Evolutionary conservation across 2,797 vertebrate species (phyloP), one percentile per base, ranked within the genome.

Genomic region (Smutsia temminckii): DNA sequence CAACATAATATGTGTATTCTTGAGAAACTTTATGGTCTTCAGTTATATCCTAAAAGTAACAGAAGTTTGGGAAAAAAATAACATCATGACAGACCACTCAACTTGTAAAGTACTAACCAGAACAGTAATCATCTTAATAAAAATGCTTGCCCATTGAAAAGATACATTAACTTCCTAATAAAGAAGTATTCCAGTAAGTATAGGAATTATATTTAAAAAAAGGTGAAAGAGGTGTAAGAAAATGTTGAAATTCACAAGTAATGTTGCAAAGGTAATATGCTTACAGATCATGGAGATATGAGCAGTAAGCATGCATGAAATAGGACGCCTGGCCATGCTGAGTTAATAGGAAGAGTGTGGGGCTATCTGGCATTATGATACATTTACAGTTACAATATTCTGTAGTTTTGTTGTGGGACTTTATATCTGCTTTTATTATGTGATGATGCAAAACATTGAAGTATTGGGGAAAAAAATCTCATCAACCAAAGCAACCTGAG

Each of bases 111-210:
- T 63, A 40, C n/a, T 66, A 75, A 68, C 13, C 85, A 61, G 91
- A 77, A 34, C 18, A 79, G 8, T 59, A 85, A 17, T 63, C 9
- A 87, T 88, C 46, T 83, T 93, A 90, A 32, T 89, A 72, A 91
- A 89, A 91, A 85, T 89, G 3, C 66, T 68, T 61, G 27, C 18
- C 57, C 16, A 12, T 92, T 94, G n/a, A 84, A 91, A 87, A 81
- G 27, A 16, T 64, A 29, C 0, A 9, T 87, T 89, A 78, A 55
- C 25, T 85, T 93, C 55, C 34, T 94, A 55, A 55, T 66, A 66
- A 93, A 66, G 32, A 53, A 75, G 49, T 51, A 64, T 37, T 92
- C 29, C 29, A 84, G 34, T 51, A 72, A 81, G 63, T 72, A 34
- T 21, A 77, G 37, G 57, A 40, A 49, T 88, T 80, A 42, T 34